Conservation (phyloP, 2,888 invertebrate genomes). For the Noctua comes region DNA sequence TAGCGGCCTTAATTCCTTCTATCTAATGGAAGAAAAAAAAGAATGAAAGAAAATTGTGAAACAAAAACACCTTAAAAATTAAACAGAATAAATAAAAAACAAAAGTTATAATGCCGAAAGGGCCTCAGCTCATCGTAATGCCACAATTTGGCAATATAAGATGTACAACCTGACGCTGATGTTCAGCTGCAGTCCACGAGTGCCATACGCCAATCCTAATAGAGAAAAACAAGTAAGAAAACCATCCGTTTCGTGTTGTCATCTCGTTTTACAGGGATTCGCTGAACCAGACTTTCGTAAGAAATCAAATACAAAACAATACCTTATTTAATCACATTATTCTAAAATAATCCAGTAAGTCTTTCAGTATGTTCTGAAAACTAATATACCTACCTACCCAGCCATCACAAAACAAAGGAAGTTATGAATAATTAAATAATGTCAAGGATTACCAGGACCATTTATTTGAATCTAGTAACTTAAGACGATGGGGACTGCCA, state of each 20-base stretch:
- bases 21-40: no score
- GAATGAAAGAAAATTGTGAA: no score
- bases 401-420: constrained; percentile 47
- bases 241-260: not conserved
- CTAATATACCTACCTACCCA: not conserved
- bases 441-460: constrained; percentile 70
- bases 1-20: not conserved
- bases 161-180: no score
- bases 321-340: not conserved
- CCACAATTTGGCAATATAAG: no score
- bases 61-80: no score
- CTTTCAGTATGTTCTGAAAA: not conserved
- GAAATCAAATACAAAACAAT: not conserved
- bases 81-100: no score
- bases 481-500: constrained; percentile 73
- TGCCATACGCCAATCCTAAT: no score
- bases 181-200: no score
- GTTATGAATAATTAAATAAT: constrained; percentile 79
- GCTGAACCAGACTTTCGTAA: not conserved
- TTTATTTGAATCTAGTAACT: constrained; percentile 72
- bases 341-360: not conserved
- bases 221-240: not conserved
- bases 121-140: no score
- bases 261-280: not conserved
- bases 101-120: no score